Conservation (phyloP, 2,888 invertebrate genomes). For the Drosophila percnosoma region DNA sequence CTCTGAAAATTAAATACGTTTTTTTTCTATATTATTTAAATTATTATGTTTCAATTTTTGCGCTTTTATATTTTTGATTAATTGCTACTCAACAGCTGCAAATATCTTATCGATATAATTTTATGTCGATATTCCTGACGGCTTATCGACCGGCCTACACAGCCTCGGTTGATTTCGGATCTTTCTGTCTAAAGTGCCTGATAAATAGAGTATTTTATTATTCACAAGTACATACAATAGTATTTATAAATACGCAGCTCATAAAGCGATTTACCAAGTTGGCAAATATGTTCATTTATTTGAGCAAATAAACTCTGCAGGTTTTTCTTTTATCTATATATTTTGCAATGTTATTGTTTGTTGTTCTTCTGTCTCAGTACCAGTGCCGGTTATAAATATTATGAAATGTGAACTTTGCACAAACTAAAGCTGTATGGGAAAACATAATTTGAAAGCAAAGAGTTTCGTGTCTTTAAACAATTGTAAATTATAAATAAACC, state of each 20-base stretch:
- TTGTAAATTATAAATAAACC: slow-evolving; percentile 74
- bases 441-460: background rate
- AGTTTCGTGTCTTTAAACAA: slow-evolving; percentile 32
- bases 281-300: background rate
- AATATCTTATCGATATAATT: slow-evolving; percentile 8
- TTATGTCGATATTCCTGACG: background rate
- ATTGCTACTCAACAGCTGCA: background rate
- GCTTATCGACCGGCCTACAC: slow-evolving; percentile 29
- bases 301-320: background rate
- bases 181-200: background rate
- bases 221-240: background rate
- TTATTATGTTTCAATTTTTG: background rate
- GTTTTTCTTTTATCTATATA: background rate
- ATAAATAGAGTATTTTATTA: background rate
- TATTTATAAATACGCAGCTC: background rate
- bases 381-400: background rate
- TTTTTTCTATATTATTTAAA: too few relatives aligned
- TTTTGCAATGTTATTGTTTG: slow-evolving; percentile 4
- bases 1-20: too few relatives aligned
- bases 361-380: background rate
- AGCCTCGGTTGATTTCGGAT: slow-evolving; percentile 5
- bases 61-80: background rate
- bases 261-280: background rate
- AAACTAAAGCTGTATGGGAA: background rate
- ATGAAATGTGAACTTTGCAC: background rate